Evolutionary conservation across 2,113 vertebrate genomes (phyloP).

Genomic region (Psilopsiagon aurifrons): DNA sequence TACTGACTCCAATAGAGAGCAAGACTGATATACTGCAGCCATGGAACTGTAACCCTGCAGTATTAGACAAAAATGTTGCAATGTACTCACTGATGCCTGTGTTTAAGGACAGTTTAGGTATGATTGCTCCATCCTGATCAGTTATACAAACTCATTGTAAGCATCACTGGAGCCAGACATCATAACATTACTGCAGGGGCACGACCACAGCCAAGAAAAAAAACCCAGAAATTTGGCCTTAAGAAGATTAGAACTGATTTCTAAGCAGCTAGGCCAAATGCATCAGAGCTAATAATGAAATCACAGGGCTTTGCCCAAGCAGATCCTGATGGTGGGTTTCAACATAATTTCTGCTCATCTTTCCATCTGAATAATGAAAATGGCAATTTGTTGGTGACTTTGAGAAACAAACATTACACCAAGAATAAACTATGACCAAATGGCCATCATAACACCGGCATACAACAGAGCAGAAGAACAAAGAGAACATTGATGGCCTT

Average conservation of each 20-base stretch:
- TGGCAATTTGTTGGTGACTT: not conserved
- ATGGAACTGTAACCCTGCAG: not conserved
- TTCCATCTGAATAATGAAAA: not conserved
- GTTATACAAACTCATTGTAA: not conserved
- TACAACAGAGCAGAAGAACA: not conserved
- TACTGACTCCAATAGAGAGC: not conserved
- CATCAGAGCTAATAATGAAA: slow-evolving; percentile 27
- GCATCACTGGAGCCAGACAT: not conserved
- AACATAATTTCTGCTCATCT: not conserved
- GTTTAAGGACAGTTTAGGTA: not conserved
- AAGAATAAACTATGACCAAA: not conserved
- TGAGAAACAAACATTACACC: not conserved
- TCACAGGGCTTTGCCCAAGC: slow-evolving; percentile 7
- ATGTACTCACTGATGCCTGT: not conserved
- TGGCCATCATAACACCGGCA: not conserved
- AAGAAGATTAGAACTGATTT: not conserved
- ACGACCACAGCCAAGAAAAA: not conserved
- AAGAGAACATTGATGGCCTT: not conserved
- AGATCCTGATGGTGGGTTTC: not conserved
- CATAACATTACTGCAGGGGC: not conserved
- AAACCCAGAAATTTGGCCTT: not conserved
- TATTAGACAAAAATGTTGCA: not conserved
- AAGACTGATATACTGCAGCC: not conserved
- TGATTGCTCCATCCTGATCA: not conserved
- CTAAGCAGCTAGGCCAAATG: slow-evolving; percentile 8